Base-by-base conservation (phyloP, 1,140 invertebrate genomes). In the Sitobion miscanthi region DNA sequence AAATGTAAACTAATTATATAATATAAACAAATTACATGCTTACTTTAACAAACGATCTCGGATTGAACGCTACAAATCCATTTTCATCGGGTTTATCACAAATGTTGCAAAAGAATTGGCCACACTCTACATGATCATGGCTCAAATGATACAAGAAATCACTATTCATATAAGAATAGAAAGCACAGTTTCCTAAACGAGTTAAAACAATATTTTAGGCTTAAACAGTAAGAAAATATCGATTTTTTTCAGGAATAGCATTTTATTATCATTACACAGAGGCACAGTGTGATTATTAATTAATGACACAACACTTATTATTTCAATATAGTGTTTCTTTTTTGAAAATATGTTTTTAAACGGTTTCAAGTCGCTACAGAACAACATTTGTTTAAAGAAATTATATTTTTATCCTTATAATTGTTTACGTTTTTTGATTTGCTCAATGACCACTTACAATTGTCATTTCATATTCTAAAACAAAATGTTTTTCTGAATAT, bases 61-160 rank as follows among this genome's bases (percentile, higher is more conserved):
- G 82, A 2, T 85, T 49, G 6, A 45, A 5, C 14, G 82, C 23
- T 21, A 86, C 30, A 83, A 38, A 93, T 52, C 38, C 49, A 6
- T 52, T 38, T 17, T 45, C 57, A 54, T 82, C 30, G 1, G 38
- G 1, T 38, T 83, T 92, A 83, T 30, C 49, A 86, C 91, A 93
- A 42, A 93, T 86, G 7, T 92, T 54, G 57, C 91, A 93, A 86
- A 5, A 38, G 8, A 38, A 93, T 57, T 45, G 20, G 45, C 86
- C 82, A 86, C 91, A 57, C 57, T 42, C 11, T 86, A n/a, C 49
- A 85, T 93, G 91, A 3, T 54, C 35, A 8, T 30, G 8, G 6
- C 7, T 42, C 52, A 83, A 93, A 85, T 93, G 91, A 20, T 21
- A 25, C 21, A 57, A 20, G 20, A 85, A 93, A 85, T 93, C 49